phyloP scores from a whole-genome alignment of 2,113 vertebrate species.

The Ailuropoda melanoleuca region DNA sequence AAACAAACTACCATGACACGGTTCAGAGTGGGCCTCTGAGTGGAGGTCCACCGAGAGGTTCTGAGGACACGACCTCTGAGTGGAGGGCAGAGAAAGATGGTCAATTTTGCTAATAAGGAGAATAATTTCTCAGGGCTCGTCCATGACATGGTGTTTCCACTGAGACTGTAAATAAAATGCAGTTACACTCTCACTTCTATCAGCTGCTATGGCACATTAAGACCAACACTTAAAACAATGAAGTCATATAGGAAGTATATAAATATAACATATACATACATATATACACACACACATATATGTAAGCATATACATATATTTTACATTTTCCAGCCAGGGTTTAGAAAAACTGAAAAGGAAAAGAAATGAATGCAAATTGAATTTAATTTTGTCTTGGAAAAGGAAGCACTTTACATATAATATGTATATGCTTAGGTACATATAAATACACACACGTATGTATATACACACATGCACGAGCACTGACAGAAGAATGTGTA shows the following conservation, averaged over 20 bases:
- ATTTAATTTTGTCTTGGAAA: neutral
- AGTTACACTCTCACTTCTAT: neutral
- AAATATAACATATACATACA: neutral
- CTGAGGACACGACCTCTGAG: too few species aligned
- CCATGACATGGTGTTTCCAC: neutral
- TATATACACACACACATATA: neutral
- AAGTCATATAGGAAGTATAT: fast-evolving
- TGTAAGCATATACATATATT: neutral
- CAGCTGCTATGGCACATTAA: too few species aligned
- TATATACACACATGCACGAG: fast-evolving
- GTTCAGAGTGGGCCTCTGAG: neutral
- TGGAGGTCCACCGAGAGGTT: neutral
- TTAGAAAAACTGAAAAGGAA: neutral
- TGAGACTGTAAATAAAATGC: neutral
- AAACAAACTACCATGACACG: fast-evolving
- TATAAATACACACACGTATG: fast-evolving
- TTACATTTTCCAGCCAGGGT: neutral
- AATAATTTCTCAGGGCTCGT: neutral
- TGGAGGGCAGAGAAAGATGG: neutral
- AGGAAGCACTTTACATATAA: neutral
- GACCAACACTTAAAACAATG: too few species aligned
- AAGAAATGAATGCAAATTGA: neutral
- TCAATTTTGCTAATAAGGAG: neutral
- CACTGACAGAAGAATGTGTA: fast-evolving
- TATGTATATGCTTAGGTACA: fast-evolving